Base-by-base conservation (phyloP, 2,888 invertebrate species). In the Orgyia antiqua region DNA sequence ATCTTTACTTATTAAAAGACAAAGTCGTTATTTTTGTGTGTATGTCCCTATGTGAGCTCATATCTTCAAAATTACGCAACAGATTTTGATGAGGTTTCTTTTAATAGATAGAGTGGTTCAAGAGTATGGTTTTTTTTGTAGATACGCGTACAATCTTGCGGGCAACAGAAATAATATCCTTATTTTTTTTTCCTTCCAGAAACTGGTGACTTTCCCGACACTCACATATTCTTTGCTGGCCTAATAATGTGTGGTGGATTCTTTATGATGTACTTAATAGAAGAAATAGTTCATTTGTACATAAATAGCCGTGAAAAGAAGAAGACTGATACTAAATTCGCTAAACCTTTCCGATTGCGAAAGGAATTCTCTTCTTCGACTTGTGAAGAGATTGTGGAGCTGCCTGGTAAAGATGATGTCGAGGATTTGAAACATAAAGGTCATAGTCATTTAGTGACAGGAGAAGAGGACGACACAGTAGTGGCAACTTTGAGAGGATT, bases 231-330 rank as follows among this genome's bases (percentile, higher is more conserved):
- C 29, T 75, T 93, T 26, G 91, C 93, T 0, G 91, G 94, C 29
- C 74, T 93, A 15, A 87, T 94, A 15, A 92, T 94, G 88, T 94
- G 94, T 56, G 64, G 78, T 0, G 93, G 93, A 0, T 93, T 93
- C 72, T 93, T 92, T 68, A 78, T 90, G 49, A 93, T 93, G 89
- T 93, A 92, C 61, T 75, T 94, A 1, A 89, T 94, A 10, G 95
- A 95, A 53, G 94, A 95, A 65, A 50, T 91, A 15, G 92, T 94
- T 7, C 94, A 94, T 57, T 65, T 89, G 8, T 91, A 92, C 60
- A 83, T 94, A 25, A 88, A 89, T 54, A 83, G 75, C 7, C 71
- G 89, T 31, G 79, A 84, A 34, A 78, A 73, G 18, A 74, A 69
- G 31, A 57, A 65, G 9, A 62, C 63, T 7, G 67, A 70, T 9